Evolutionary conservation across 2,888 invertebrate species (phyloP), one percentile per base, ranked within the genome.

Genomic region (Cryptus viduatorius): DNA sequence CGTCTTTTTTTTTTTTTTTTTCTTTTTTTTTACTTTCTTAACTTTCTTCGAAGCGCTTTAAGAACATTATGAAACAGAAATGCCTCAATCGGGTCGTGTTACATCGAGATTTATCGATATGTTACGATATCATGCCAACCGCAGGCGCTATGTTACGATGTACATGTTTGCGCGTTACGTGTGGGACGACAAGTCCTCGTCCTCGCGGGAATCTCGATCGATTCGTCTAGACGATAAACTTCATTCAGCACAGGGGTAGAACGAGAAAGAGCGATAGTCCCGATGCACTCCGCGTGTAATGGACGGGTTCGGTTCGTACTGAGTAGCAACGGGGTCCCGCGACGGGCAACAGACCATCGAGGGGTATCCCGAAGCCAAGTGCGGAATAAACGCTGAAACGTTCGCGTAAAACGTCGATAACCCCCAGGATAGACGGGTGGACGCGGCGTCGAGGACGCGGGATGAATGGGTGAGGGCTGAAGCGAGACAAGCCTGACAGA

Each of bases 351-450:
- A 19, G 29, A 65, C 24, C 50, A 31, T 64, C 48, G 73, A 73
- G 61, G 14, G 71, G 29, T 46, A 73, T 73, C 44, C 48, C 78
- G 84, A 59, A 50, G 3, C 59, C 59, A 83, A 81, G 86, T 78
- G 88, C 73, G 86, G 84, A 87, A 87, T 88, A 87, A 89, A 87
- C 81, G 87, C 76, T 85, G 83, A 86, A 87, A 82, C 82, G 78
- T 80, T 78, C 82, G 83, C 86, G 88, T 88, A 88, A 90, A 87
- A 89, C 80, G 85, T 88, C 88, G 89, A 90, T 89, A 90, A 88
- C 86, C 86, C 86, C 86, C 69, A n/a, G 67, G 64, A 73, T 29
- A 61, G 73, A 78, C 46, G 69, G 64, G 59, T 42, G 59, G 53
- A 77, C 65, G 81, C 44, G 53, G 19, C 37, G 37, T 37, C 37